Evolutionary conservation across 2,797 vertebrate genomes (phyloP), one percentile per base, ranked within the genome.

Genomic region (Sarcoramphus papa): DNA sequence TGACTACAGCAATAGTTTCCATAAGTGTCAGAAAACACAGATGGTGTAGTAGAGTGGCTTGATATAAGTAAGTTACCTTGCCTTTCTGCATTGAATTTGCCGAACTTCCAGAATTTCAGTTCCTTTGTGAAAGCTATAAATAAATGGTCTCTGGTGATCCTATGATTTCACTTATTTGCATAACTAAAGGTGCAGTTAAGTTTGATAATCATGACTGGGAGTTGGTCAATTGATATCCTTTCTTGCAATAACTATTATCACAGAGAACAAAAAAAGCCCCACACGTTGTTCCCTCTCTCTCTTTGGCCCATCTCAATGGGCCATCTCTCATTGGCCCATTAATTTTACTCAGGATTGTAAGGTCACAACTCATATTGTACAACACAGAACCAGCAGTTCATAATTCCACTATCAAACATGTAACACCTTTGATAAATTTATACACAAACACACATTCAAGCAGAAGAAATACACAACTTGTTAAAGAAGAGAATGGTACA

Each of bases 21-120:
- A 1, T 40, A 81, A 84, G 62, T 30, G 54, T 76, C 76, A 93
- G 50, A 74, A 93, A 96, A 86, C 56, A 95, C 25, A 74, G 82
- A 80, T 67, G 57, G 43, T 69, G 27, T 35, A 85, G 80, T 64
- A 88, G 33, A 85, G 31, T 25, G 35, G 7, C 21, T 76, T 65
- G 15, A 79, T 91, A 76, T 31, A 92, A 84, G 65, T 57, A 89
- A 65, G 7, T 15, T 54, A 88, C 50, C 75, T 93, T 68, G 31
- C 10, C 41, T 72, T 68, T 72, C 37, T 64, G 31, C 45, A 75
- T 30, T 51, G 73, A 77, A 53, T 77, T 74, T 86, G 23, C 33
- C 2, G 7, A 25, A 18, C 63, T 85, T 73, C 40, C 35, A 30
- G 22, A 76, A 77, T 37, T 73, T 43, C 18, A 48, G 31, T 77